phyloP scores from a whole-genome alignment of 2,113 vertebrate genomes.

The Nannobrachium achirus region DNA sequence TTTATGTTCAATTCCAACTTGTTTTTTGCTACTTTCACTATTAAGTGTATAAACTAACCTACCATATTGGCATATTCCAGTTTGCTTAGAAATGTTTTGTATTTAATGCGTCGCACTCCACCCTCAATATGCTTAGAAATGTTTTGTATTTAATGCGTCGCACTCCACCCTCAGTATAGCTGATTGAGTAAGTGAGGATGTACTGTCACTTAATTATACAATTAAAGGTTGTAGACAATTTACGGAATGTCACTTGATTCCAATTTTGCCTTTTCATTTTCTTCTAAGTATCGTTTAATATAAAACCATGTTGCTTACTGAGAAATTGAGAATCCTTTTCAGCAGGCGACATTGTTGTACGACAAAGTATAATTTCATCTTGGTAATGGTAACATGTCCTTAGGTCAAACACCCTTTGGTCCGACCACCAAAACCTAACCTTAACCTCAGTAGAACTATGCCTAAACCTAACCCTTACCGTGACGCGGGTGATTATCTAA shows the following conservation, averaged over 20 bases:
- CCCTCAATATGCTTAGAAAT: not conserved
- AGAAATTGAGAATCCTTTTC: no score
- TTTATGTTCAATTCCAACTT: not conserved
- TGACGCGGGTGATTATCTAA: no score
- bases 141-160: not conserved
- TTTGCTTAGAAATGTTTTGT: not conserved
- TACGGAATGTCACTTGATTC: conserved; percentile 1
- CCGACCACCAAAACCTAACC: no score
- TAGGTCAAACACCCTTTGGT: no score
- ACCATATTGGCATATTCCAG: not conserved
- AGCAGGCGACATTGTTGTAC: not conserved
- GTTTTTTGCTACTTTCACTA: not conserved
- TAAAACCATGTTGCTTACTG: no score
- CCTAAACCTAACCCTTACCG: no score
- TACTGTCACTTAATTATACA: not conserved
- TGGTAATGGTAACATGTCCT: no score
- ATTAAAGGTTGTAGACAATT: not conserved
- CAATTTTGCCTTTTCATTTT: conserved; percentile 14
- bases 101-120: not conserved
- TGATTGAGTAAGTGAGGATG: not conserved
- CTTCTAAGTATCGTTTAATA: no score
- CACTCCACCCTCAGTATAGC: not conserved
- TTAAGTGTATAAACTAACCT: not conserved
- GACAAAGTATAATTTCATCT: no score
- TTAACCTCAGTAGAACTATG: no score